A percentile compares a stretch with the other conserved stretches of the same genome.
Evolutionary conservation across 2,888 invertebrate species (phyloP).

Genomic region (Phorcus lineatus): DNA sequence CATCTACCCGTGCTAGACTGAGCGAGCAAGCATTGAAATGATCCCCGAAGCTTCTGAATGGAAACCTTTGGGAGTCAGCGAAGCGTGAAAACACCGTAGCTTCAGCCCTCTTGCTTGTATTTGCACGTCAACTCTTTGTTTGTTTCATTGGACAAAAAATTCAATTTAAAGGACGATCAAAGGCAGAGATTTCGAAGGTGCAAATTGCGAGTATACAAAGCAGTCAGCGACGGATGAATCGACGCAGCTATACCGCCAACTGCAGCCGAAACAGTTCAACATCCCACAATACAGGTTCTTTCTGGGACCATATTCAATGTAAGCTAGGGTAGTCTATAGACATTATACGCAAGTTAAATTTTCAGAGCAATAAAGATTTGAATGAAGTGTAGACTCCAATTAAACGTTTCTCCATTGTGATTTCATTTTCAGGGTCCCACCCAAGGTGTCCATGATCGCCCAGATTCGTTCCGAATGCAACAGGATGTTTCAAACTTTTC

Average conservation of each 20-base stretch:
- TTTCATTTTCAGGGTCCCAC: no score
- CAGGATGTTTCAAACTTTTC: no score
- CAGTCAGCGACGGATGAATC: not conserved
- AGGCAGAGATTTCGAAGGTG: constrained; percentile 2
- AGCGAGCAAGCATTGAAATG: not conserved
- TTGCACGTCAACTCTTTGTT: not conserved
- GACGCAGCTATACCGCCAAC: not conserved
- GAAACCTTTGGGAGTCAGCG: not conserved
- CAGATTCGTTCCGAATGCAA: no score
- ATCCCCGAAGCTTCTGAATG: not conserved
- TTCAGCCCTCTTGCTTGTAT: not conserved
- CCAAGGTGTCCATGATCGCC: no score
- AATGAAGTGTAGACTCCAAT: not conserved
- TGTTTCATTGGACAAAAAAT: constrained; percentile 6
- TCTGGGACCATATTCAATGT: not conserved
- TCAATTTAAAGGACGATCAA: constrained; percentile 5
- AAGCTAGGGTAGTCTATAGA: not conserved
- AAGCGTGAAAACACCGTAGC: not conserved
- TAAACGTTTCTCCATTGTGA: constrained; percentile 1
- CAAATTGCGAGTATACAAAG: constrained; percentile 11
- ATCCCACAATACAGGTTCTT: no score
- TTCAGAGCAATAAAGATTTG: not conserved
- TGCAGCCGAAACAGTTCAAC: no score
- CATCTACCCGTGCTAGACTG: not conserved
- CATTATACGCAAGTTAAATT: constrained; percentile 16